Percentiles rank a stretch among this genome's conserved stretches.
Conservation (phyloP, 92 coral and sea anemone genomes). For the Montipora capitata region DNA sequence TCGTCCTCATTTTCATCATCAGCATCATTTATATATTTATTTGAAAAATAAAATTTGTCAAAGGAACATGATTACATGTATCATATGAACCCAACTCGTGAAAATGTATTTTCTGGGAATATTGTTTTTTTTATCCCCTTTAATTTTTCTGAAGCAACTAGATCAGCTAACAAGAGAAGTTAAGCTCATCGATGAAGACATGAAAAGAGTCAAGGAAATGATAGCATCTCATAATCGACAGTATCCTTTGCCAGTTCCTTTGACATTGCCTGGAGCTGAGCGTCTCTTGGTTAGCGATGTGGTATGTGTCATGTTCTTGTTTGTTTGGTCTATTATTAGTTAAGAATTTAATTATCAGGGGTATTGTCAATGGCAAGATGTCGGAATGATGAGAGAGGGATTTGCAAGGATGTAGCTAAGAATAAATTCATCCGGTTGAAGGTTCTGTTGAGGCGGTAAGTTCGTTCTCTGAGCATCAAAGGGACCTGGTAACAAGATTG, state of each 20-base stretch:
- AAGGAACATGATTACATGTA: too few species aligned
- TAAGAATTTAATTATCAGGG: too few species aligned
- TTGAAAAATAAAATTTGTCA: too few species aligned
- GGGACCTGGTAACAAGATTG: too few species aligned
- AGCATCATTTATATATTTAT: too few species aligned
- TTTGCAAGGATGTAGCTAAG: too few species aligned
- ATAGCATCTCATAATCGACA: constrained; percentile 78
- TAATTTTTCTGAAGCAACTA: constrained; percentile 82
- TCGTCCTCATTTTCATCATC: too few species aligned
- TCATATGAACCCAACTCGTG: too few species aligned
- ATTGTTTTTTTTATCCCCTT: neutral
- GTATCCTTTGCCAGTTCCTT: constrained; percentile 46
- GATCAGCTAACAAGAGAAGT: constrained; percentile 98
- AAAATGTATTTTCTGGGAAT: too few species aligned
- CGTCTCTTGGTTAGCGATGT: constrained; percentile 52
- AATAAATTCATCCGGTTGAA: too few species aligned
- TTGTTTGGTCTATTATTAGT: neutral
- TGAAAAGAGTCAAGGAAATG: constrained; percentile 93
- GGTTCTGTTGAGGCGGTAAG: too few species aligned
- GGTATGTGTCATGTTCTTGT: constrained; percentile 13
- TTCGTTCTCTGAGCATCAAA: too few species aligned
- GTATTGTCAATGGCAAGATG: neutral
- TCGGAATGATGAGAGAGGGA: neutral
- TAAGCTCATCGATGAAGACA: constrained; percentile 96
- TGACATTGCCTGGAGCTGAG: constrained; percentile 73